Conservation (phyloP, 2,113 vertebrate genomes). For the Alexandromys fortis region DNA sequence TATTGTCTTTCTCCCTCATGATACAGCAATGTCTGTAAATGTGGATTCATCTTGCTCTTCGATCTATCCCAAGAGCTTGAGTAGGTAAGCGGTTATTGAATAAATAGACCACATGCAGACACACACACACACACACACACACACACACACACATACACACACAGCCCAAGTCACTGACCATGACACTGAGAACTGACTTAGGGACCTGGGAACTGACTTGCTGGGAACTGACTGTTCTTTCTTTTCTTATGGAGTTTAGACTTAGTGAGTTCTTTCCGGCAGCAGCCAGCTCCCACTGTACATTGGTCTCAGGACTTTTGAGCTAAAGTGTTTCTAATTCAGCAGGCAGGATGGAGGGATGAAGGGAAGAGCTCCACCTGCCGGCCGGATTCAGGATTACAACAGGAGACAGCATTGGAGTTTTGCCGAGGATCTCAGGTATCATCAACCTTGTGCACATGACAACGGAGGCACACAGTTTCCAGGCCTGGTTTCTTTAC, state of each 20-base stretch:
- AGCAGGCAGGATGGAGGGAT: background rate
- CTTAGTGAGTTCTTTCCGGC: constrained; percentile 30
- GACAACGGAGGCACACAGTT: background rate
- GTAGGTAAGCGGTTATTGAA: constrained; percentile 19
- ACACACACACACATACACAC: background rate
- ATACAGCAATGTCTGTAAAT: background rate
- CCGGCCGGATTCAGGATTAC: background rate
- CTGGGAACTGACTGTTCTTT: constrained; percentile 47
- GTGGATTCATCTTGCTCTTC: background rate
- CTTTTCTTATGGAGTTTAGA: background rate
- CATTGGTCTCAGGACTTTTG: background rate
- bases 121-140: background rate
- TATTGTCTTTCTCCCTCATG: background rate
- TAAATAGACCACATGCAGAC: background rate
- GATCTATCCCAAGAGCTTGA: background rate
- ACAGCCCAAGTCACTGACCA: background rate
- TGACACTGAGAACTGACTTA: background rate
- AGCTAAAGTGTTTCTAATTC: background rate
- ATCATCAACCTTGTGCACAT: background rate
- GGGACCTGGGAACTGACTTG: background rate
- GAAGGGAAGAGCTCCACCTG: constrained; percentile 46
- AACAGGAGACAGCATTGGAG: background rate
- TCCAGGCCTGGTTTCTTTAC: background rate
- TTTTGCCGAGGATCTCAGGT: background rate
- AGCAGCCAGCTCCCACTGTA: background rate